A percentile compares a stretch with the other conserved stretches of the same genome.
phyloP scores from a whole-genome alignment of 2,888 invertebrate genomes.

The Apocheima hispidaria region DNA sequence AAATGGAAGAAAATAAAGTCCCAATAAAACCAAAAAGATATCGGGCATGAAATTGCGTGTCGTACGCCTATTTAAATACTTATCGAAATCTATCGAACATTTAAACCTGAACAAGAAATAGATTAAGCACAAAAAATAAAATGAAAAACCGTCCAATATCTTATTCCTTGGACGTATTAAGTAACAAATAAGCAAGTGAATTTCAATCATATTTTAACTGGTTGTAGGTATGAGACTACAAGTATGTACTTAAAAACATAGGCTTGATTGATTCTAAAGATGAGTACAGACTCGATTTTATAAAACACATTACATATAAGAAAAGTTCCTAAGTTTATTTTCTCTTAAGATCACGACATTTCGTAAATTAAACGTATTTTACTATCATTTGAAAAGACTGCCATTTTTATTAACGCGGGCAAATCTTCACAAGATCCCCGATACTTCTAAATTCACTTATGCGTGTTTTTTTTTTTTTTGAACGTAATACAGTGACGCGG shows the following conservation, averaged over 20 bases:
- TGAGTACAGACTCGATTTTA: not conserved
- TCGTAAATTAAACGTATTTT: too few species aligned
- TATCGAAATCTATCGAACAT: conserved; percentile 67
- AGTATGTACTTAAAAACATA: conserved; percentile 42
- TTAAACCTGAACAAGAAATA: conserved; percentile 52
- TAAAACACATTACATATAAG: too few species aligned
- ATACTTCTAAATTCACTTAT: too few species aligned
- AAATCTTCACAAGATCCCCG: too few species aligned
- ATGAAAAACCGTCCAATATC: conserved; percentile 48
- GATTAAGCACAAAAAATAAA: conserved; percentile 32
- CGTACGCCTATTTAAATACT: conserved; percentile 67
- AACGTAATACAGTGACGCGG: too few species aligned
- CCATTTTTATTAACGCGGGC: too few species aligned
- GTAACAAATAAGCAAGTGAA: conserved; percentile 73
- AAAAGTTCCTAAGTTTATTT: too few species aligned
- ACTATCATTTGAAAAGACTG: too few species aligned
- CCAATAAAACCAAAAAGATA: conserved; percentile 20
- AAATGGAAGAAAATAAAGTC: not conserved
- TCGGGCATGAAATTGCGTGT: conserved; percentile 57
- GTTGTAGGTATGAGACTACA: conserved; percentile 42
- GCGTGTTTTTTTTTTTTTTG: too few species aligned
- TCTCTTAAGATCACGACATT: too few species aligned
- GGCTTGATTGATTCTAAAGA: conserved; percentile 9
- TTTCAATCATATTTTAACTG: conserved; percentile 61
- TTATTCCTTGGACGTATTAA: conserved; percentile 62